A percentile compares a stretch with the other conserved stretches of the same genome.
Conservation (phyloP, 2,888 invertebrate species). For the Arrhopalites spinosus region DNA sequence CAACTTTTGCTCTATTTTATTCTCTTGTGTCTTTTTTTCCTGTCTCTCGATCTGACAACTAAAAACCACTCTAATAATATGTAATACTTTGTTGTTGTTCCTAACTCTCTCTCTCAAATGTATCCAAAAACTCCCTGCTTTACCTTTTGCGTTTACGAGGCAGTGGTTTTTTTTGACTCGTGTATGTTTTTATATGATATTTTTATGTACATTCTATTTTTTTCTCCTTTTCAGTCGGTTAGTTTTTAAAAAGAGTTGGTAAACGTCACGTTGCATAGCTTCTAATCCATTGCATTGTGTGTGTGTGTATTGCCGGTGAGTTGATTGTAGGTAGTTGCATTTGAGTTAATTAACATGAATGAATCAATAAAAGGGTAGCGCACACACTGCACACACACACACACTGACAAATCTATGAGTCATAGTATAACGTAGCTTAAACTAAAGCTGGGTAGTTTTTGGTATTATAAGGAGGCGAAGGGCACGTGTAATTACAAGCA, state of each 20-base stretch:
- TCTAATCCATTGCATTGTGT: slow-evolving; percentile 10
- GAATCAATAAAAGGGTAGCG: slow-evolving; percentile 41
- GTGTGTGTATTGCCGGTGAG: slow-evolving; percentile 8
- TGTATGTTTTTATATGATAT: not conserved
- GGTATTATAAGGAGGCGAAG: no score
- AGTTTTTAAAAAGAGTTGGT: not conserved
- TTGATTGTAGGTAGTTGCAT: slow-evolving; percentile 32
- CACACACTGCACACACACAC: slow-evolving; percentile 32
- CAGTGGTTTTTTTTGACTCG: not conserved
- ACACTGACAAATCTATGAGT: slow-evolving; percentile 21
- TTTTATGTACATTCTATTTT: no score
- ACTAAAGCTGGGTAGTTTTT: not conserved
- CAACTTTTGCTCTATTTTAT: no score
- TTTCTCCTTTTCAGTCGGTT: not conserved
- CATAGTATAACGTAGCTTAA: not conserved
- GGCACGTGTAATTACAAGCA: slow-evolving; percentile 37
- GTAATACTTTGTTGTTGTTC: no score
- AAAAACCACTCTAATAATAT: no score
- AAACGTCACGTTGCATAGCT: slow-evolving; percentile 11
- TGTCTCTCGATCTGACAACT: no score
- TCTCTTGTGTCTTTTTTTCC: no score
- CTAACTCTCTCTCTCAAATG: no score
- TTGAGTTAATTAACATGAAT: slow-evolving; percentile 40
- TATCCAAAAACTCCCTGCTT: no score
- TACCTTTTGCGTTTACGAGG: not conserved